Percentiles rank a stretch among this genome's conserved stretches.
Conservation (phyloP, 2,888 invertebrate genomes). For the Hirtodrosophila alboralis region DNA sequence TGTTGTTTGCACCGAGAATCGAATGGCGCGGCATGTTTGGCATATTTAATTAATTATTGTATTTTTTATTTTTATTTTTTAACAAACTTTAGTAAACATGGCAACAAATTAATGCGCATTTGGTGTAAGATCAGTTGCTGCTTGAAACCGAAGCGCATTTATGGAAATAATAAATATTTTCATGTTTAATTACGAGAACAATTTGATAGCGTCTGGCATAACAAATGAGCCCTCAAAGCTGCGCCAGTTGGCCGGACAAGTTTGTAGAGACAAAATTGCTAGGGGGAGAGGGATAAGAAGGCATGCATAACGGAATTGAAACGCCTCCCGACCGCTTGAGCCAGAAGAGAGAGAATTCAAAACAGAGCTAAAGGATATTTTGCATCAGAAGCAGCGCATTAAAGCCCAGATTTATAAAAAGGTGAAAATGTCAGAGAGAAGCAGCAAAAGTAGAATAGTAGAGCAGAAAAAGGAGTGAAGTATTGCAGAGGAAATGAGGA, state of each 20-base stretch:
- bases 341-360: constrained; percentile 4
- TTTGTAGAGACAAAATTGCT: constrained; percentile 6
- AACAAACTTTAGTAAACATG: constrained; percentile 49
- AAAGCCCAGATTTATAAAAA: constrained; percentile 38
- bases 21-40: constrained; percentile 56
- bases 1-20: constrained; percentile 20
- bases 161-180: constrained; percentile 61
- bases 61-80: constrained; percentile 23
- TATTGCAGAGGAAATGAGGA: constrained; percentile 1
- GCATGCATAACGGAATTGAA: constrained; percentile 61
- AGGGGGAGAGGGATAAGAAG: constrained; percentile 1
- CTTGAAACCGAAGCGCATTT: constrained; percentile 36
- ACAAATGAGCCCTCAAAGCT: constrained; percentile 33
- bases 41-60: constrained; percentile 75
- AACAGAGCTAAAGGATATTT: constrained; percentile 39
- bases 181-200: constrained; percentile 69
- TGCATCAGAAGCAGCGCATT: constrained; percentile 31
- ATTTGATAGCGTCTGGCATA: constrained; percentile 51
- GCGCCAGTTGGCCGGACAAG: constrained; percentile 39
- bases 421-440: constrained; percentile 51
- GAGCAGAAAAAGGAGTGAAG: constrained; percentile 13
- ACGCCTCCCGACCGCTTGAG: constrained; percentile 40
- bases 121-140: constrained; percentile 19
- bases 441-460: no score
- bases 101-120: constrained; percentile 16